A percentile compares a stretch with the other conserved stretches of the same genome.
Conservation (phyloP, 2,113 vertebrate species). For the Rhineura floridana region DNA sequence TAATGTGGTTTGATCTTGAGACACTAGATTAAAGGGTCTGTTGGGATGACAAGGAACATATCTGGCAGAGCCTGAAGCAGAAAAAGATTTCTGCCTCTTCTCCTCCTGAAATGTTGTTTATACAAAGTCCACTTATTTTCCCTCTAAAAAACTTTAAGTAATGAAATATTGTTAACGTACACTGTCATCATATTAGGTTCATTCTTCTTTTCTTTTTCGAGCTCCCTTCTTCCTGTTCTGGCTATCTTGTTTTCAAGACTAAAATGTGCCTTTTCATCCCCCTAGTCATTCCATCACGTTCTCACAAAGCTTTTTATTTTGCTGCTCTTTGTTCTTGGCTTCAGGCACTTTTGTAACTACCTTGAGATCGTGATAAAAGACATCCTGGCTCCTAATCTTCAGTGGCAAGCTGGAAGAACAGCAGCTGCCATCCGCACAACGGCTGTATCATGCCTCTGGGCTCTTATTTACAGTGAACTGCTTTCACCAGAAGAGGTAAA, state of each 20-base stretch:
- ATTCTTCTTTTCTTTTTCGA: not conserved
- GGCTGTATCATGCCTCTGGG: slow-evolving; percentile 90
- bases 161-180: slow-evolving; percentile 45
- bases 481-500: slow-evolving; percentile 84
- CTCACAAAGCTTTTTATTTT: slow-evolving; percentile 48
- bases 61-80: slow-evolving; percentile 36
- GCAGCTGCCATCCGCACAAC: slow-evolving; percentile 89
- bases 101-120: slow-evolving; percentile 35
- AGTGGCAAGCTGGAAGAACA: slow-evolving; percentile 90
- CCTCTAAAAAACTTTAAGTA: slow-evolving; percentile 38
- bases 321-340: slow-evolving; percentile 49
- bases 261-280: slow-evolving; percentile 39
- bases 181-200: slow-evolving; percentile 22
- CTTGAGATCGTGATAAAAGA: slow-evolving; percentile 83
- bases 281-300: slow-evolving; percentile 61
- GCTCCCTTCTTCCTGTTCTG: not conserved
- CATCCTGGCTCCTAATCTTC: slow-evolving; percentile 89
- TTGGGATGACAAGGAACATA: slow-evolving; percentile 39
- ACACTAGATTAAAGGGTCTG: slow-evolving; percentile 33
- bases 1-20: not conserved
- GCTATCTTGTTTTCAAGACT: slow-evolving; percentile 15
- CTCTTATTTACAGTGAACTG: slow-evolving; percentile 79
- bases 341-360: slow-evolving; percentile 82
- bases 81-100: slow-evolving; percentile 32
- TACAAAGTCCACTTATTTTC: slow-evolving; percentile 31